phyloP scores from a whole-genome alignment of 1,140 invertebrate species.

The Proales similis region DNA sequence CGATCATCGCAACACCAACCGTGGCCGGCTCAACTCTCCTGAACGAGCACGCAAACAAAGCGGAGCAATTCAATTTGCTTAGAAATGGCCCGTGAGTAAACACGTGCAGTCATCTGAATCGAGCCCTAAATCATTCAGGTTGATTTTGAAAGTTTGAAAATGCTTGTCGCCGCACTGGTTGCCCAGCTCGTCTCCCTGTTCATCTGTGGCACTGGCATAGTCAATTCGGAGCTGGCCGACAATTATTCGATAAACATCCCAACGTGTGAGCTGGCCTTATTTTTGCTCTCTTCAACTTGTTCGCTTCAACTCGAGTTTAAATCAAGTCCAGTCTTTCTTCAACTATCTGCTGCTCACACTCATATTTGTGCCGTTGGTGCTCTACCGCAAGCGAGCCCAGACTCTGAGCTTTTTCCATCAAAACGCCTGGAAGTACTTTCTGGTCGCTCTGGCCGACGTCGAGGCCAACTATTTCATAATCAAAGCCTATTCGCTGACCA shows the following conservation, averaged over 20 bases:
- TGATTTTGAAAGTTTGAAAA: too few species aligned
- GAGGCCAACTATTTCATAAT: constrained; percentile 69
- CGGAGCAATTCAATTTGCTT: too few species aligned
- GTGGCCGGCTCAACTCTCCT: too few species aligned
- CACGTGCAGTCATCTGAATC: too few species aligned
- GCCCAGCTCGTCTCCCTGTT: constrained; percentile 69
- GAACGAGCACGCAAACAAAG: too few species aligned
- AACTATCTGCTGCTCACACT: constrained; percentile 69
- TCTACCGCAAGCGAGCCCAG: constrained; percentile 60
- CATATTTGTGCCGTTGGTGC: constrained; percentile 66
- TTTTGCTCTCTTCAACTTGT: neutral
- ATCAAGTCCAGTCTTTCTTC: constrained; percentile 67
- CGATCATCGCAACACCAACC: too few species aligned
- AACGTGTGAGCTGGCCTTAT: constrained; percentile 60
- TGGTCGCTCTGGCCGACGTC: constrained; percentile 70
- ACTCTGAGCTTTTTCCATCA: constrained; percentile 62
- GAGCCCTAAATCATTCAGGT: too few species aligned
- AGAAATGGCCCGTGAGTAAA: too few species aligned
- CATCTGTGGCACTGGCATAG: constrained; percentile 66
- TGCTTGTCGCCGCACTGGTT: constrained; percentile 47
- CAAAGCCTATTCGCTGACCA: constrained; percentile 63
- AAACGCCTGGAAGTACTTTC: constrained; percentile 65
- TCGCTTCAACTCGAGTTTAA: neutral
- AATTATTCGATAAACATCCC: constrained; percentile 64
- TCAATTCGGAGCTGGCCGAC: constrained; percentile 64